phyloP scores from a whole-genome alignment of 2,113 vertebrate genomes.

The Tachysurus vachellii region DNA sequence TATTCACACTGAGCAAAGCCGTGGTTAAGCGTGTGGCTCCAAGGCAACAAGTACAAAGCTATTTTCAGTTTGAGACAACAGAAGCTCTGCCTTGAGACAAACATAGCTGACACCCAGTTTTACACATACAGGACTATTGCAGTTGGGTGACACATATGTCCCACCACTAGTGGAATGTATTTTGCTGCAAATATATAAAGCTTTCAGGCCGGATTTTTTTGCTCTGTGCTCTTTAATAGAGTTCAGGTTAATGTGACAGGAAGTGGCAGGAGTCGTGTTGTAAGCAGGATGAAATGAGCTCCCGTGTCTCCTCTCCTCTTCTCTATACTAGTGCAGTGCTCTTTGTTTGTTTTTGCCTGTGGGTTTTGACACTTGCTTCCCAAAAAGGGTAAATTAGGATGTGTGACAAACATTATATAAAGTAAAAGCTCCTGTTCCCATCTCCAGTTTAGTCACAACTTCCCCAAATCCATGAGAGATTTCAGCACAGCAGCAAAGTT shows the following conservation, averaged over 20 bases:
- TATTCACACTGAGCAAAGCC: slow-evolving; percentile 36
- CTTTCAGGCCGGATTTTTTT: neutral
- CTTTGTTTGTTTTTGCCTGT: slow-evolving; percentile 61
- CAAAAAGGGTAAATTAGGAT: slow-evolving; percentile 77
- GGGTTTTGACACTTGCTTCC: slow-evolving; percentile 68
- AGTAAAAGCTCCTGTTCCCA: slow-evolving; percentile 75
- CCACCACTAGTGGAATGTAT: neutral
- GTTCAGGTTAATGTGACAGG: neutral
- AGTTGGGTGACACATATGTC: neutral
- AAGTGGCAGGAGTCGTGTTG: slow-evolving; percentile 19
- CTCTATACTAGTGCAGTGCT: slow-evolving; percentile 27
- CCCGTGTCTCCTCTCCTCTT: slow-evolving; percentile 45
- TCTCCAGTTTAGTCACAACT: slow-evolving; percentile 76
- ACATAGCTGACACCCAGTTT: slow-evolving; percentile 29
- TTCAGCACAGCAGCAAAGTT: slow-evolving; percentile 58
- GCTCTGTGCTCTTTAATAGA: slow-evolving; percentile 1
- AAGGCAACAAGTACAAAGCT: slow-evolving; percentile 26
- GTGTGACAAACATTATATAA: slow-evolving; percentile 72
- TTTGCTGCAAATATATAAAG: neutral
- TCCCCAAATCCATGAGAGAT: slow-evolving; percentile 78
- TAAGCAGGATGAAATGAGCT: slow-evolving; percentile 28
- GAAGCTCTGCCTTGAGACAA: slow-evolving; percentile 24
- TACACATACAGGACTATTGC: slow-evolving; percentile 1
- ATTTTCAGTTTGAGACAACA: slow-evolving; percentile 49
- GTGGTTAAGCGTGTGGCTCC: slow-evolving; percentile 49